Conservation (phyloP, 1,140 invertebrate species). For the Sarcophaga bullata region DNA sequence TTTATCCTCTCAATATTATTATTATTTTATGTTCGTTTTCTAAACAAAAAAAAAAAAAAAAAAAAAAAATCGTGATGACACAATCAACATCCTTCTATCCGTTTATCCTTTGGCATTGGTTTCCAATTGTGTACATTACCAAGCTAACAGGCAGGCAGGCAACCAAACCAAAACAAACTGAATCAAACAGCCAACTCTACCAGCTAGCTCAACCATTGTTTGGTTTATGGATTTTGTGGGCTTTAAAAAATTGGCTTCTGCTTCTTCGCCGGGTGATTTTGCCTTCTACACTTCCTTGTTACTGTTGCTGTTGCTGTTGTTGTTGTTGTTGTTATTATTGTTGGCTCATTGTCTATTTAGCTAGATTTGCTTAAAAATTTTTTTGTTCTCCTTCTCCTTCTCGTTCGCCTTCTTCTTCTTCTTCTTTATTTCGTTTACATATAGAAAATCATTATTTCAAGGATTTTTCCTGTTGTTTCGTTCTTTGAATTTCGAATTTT, state of each 20-base stretch:
- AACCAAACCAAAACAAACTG: not conserved
- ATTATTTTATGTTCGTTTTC: too few relatives aligned
- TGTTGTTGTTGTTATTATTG: slow-evolving; percentile 9
- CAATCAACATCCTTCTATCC: slow-evolving; percentile 27
- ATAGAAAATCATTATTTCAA: too few relatives aligned
- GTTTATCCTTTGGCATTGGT: slow-evolving; percentile 19
- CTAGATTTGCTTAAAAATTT: not conserved
- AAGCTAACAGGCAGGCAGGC: not conserved
- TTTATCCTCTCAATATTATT: too few relatives aligned
- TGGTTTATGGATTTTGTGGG: slow-evolving; percentile 63
- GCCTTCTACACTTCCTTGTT: not conserved
- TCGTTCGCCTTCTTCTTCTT: too few relatives aligned
- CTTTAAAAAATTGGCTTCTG: slow-evolving; percentile 58
- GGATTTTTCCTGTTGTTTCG: not conserved
- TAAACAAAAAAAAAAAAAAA: too few relatives aligned
- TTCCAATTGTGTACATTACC: not conserved
- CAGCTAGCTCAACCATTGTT: slow-evolving; percentile 46
- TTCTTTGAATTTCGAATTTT: not conserved
- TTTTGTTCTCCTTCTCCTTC: not conserved
- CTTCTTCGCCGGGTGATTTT: slow-evolving; percentile 10
- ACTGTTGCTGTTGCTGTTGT: not conserved
- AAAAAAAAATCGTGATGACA: not conserved
- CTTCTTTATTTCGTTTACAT: too few relatives aligned
- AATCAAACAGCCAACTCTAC: not conserved
- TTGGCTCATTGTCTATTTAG: slow-evolving; percentile 29